phyloP scores from a whole-genome alignment of 2,797 vertebrate species.

The Galago senegalensis region DNA sequence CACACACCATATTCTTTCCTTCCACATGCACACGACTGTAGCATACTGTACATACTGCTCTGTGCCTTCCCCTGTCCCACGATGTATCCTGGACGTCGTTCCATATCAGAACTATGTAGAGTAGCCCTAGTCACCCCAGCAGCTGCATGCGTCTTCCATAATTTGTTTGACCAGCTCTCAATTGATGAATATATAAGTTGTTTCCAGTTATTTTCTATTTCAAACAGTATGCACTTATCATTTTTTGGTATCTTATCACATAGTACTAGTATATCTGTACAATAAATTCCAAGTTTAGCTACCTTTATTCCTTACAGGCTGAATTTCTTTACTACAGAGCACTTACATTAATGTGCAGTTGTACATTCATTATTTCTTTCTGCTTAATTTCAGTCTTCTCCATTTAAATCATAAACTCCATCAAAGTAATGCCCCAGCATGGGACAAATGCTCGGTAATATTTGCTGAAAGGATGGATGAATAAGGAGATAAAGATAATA shows the following conservation, averaged over 20 bases:
- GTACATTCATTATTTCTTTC: slow-evolving; percentile 55
- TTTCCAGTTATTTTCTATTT: slow-evolving; percentile 32
- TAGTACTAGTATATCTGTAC: slow-evolving; percentile 42
- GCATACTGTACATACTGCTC: not conserved
- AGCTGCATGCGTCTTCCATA: not conserved
- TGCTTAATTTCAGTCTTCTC: slow-evolving; percentile 32
- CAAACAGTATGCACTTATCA: not conserved
- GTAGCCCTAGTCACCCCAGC: slow-evolving; percentile 2
- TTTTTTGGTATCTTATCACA: not conserved
- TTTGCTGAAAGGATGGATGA: slow-evolving; percentile 51
- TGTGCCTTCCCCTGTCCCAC: slow-evolving; percentile 3
- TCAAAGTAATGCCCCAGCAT: slow-evolving; percentile 36
- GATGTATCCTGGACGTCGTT: slow-evolving; percentile 3
- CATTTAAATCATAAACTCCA: slow-evolving; percentile 48
- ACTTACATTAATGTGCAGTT: slow-evolving; percentile 18
- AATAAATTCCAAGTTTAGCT: slow-evolving; percentile 57
- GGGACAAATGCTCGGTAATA: slow-evolving; percentile 22
- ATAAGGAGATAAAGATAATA: slow-evolving; percentile 57
- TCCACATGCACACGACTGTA: not conserved
- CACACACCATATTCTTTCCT: not conserved
- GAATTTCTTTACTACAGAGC: slow-evolving; percentile 53
- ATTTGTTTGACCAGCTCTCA: slow-evolving; percentile 8
- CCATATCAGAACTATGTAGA: not conserved
- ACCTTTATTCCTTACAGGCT: slow-evolving; percentile 57
- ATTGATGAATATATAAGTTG: slow-evolving; percentile 31